Base-by-base conservation (phyloP, 2,797 vertebrate species). In the Carapus acus region DNA sequence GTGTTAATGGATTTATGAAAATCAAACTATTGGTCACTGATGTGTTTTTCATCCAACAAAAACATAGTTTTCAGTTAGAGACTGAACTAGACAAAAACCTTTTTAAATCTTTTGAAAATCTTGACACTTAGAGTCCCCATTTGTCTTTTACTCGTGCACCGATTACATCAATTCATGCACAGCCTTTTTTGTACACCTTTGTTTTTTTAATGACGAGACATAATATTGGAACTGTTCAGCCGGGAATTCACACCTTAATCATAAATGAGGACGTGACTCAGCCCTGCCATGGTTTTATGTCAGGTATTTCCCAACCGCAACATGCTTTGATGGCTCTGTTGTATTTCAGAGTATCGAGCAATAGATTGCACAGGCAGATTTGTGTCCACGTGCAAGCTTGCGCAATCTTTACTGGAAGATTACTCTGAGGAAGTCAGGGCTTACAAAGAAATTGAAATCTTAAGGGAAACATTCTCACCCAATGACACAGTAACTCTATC, bases 381-480 rank as follows among this genome's bases (percentile, higher is more conserved):
- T n/a, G 55, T 60, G 41, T 24, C 27, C 6, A 29, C 24, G 34
- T 48, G 43, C 47, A 43, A 66, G n/a, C n/a, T 69, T 74, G 45
- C 17, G 54, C 9, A 72, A 75, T 21, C 16, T 40, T 23, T 5
- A 37, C 55, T 54, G 45, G 24, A 61, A 69, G 49, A 2, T 23
- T n/a, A n/a, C 14, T 54, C 49, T 52, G 36, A 75, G 68, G 67
- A 69, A 66, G 15, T 44, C 55, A 59, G 45, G 45, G 42, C 43
- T 49, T 72, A 49, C 23, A 24, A 11, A 46, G 17, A 49, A 48
- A 49, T 54, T 38, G 39, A 58, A 24, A 36, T 44, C 40, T 33
- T 13, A 16, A 49, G 6, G n/a, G 22, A 27, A 58, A 56, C 34
- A 9, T 8, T 33, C 17, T 39, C 6, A 4, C 27, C 54, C 39